phyloP scores from a whole-genome alignment of 2,113 vertebrate genomes.

The Vulpes ferrilata region DNA sequence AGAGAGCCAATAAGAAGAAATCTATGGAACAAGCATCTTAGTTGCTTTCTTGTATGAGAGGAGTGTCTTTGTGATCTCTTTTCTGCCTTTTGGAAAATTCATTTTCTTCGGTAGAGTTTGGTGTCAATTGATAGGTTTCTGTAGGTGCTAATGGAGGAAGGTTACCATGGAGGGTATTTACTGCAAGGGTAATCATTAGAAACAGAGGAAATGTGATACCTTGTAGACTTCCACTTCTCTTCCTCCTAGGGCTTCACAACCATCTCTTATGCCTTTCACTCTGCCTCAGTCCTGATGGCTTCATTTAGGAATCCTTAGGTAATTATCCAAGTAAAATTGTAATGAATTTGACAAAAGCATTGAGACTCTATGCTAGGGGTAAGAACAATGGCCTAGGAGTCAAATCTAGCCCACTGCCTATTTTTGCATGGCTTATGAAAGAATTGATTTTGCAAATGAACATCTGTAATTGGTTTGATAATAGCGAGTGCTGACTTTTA shows the following conservation, averaged over 20 bases:
- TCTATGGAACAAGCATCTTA: background rate
- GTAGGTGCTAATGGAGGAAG: background rate
- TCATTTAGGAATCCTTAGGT: background rate
- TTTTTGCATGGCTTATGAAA: background rate
- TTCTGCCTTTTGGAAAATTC: background rate
- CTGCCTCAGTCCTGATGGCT: background rate
- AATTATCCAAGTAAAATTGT: background rate
- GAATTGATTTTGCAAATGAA: background rate
- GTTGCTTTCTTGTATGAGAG: background rate
- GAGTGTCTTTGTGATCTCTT: background rate
- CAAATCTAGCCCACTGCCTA: background rate
- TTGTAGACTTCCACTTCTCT: background rate
- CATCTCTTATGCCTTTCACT: background rate
- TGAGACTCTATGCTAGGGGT: background rate
- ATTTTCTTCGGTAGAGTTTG: background rate
- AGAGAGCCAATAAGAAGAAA: background rate
- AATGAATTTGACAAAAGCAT: background rate
- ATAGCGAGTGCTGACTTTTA: background rate
- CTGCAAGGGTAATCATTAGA: background rate
- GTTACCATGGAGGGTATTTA: background rate
- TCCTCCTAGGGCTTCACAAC: background rate
- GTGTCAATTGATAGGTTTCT: background rate
- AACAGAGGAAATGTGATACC: fast-evolving
- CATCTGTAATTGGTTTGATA: background rate
- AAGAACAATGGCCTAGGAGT: background rate